Evolutionary conservation across 2,888 invertebrate species (phyloP).

Genomic region (Apotomis turbidana): DNA sequence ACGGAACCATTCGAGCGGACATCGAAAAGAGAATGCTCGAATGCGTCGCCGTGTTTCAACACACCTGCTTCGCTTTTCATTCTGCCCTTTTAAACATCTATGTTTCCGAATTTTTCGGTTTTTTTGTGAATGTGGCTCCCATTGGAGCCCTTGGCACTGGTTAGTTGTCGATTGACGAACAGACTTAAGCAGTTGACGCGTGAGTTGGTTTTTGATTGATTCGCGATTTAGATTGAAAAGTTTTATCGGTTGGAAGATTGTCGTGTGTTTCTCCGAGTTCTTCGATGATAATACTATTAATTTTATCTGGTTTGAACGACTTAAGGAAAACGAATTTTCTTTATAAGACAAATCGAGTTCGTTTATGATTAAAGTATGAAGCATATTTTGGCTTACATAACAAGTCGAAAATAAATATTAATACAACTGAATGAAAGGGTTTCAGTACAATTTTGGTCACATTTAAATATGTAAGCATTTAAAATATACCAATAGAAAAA

Average conservation of each 20-base stretch:
- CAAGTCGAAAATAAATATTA: too few species aligned
- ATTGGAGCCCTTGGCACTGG: conserved; percentile 15
- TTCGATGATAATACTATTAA: conserved; percentile 11
- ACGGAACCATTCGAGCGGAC: conserved; percentile 49
- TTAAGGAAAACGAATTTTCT: background rate
- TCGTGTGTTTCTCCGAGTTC: conserved; percentile 15
- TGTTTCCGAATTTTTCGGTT: background rate
- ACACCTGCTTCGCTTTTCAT: conserved; percentile 48
- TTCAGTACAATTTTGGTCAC: too few species aligned
- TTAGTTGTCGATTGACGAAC: conserved; percentile 19
- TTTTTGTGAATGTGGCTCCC: conserved; percentile 4
- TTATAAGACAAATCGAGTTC: background rate
- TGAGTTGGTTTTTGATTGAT: conserved; percentile 40
- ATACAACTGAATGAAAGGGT: too few species aligned
- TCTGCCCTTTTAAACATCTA: conserved; percentile 39
- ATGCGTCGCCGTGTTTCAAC: conserved; percentile 51
- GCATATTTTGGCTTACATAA: too few species aligned
- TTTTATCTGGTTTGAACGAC: conserved; percentile 11
- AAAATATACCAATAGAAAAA: too few species aligned
- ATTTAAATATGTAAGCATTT: too few species aligned
- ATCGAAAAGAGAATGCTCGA: conserved; percentile 50
- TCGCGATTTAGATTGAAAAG: conserved; percentile 21
- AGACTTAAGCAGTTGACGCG: conserved; percentile 38
- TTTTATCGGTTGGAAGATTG: conserved; percentile 33
- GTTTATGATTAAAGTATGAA: background rate